Evolutionary conservation across 2,113 vertebrate genomes (phyloP), one percentile per base, ranked within the genome.

Genomic region (Nymphicus hollandicus): DNA sequence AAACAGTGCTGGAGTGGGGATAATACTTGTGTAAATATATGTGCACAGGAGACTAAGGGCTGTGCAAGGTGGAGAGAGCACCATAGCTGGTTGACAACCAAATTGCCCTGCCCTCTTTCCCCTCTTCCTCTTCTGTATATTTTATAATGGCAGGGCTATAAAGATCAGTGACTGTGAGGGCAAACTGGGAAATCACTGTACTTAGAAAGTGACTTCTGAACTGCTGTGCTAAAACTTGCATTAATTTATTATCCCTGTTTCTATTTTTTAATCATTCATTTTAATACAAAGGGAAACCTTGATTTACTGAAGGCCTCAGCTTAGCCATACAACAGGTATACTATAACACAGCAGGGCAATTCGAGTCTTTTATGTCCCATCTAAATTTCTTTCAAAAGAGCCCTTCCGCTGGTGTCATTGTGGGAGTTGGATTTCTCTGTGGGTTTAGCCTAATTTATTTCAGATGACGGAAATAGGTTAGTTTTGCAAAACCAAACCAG

Each of bases 41-140:
- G 80, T 70, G 82, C 53, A 13, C 50, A 86, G 35, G 49, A 53
- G 43, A 9, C 23, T 53, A 33, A 73, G 52, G 29, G 16, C 68
- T 56, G 17, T 73, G 53, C 68, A 58, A 7, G 56, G 55, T 11
- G 24, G 33, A 41, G 39, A 47, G 44, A 3, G 31, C 13, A 12
- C 31, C 0, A 0, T 35, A 79, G 33, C 22, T 31, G 74, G 3
- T 27, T 47, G 24, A 16, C 29, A n/a, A 27, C 4, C 0, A 0
- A 5, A 35, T 58, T 88, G 44, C 20, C 44, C 29, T 93, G 13
- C 46, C 31, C 31, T 77, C 46, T 81, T 35, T 88, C 23, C 6
- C 9, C 8, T 76, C 58, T 50, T 81, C 37, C 28, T 41, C 33
- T 63, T 55, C 29, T 29, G 13, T 56, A 1, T 84, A 6, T 69